Conservation (phyloP, 2,113 vertebrate genomes). For the Motacilla tschutschensis region DNA sequence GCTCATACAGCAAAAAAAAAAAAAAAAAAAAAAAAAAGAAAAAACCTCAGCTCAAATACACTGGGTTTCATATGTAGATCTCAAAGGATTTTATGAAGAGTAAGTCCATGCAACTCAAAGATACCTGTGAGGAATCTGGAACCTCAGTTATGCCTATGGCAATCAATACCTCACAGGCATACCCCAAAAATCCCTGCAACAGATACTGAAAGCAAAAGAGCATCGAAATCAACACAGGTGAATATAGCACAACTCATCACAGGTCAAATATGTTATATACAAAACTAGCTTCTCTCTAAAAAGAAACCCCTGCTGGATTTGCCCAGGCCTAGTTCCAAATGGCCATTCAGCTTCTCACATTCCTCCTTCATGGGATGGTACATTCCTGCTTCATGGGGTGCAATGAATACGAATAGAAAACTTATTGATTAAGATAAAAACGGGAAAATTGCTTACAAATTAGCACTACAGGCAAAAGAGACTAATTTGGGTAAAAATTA, state of each 20-base stretch:
- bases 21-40: background rate
- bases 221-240: background rate
- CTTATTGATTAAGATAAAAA: background rate
- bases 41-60: background rate
- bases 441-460: background rate
- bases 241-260: background rate
- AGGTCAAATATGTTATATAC: background rate
- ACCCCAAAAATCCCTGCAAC: background rate
- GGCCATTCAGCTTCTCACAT: background rate
- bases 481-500: background rate
- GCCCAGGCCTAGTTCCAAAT: background rate
- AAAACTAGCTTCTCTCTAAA: background rate
- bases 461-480: accelerated
- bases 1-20: background rate
- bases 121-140: background rate
- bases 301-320: background rate
- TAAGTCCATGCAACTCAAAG: background rate
- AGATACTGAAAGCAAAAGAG: background rate
- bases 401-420: background rate
- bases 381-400: no score
- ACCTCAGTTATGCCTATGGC: background rate
- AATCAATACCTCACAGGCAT: background rate
- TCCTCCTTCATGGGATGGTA: background rate
- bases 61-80: background rate
- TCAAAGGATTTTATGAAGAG: background rate